These are phyloP conservation scores for Romanogobio albipinnatus DNA, from an alignment of 2,113 vertebrate species.

Conservation along the genomic window DNA sequence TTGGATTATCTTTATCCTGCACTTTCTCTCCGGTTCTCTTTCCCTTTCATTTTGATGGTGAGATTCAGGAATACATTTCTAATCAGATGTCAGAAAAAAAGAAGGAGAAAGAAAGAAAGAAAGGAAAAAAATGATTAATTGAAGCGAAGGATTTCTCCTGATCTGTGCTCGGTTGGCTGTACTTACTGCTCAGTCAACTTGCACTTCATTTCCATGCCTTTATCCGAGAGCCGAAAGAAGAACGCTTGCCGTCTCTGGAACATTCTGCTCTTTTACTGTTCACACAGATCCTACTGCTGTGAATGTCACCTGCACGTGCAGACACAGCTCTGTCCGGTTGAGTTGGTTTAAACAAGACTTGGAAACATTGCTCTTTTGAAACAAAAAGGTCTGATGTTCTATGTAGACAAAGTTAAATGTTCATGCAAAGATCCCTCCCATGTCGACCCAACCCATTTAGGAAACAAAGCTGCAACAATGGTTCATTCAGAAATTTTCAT, in stretches of 20 bases:
- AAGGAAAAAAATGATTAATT: constrained; percentile 59
- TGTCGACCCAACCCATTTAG: neutral
- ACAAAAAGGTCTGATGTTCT: neutral
- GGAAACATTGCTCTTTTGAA: neutral
- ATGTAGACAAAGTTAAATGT: neutral
- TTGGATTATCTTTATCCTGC: constrained; percentile 56
- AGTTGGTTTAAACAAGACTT: constrained; percentile 6
- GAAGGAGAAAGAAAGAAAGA: constrained; percentile 38
- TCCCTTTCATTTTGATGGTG: constrained; percentile 37
- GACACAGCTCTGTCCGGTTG: constrained; percentile 21
- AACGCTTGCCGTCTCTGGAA: constrained; percentile 46
- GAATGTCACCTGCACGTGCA: constrained; percentile 5
- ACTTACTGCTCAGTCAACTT: constrained; percentile 54
- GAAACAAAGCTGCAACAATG: neutral
- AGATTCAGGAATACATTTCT: constrained; percentile 57
- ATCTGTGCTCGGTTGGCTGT: constrained; percentile 55
- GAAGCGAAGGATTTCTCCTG: constrained; percentile 60
- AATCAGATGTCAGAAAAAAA: constrained; percentile 56
- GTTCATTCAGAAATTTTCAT: neutral
- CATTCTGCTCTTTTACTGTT: constrained; percentile 46
- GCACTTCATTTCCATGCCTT: constrained; percentile 58
- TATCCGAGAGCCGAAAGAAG: constrained; percentile 45
- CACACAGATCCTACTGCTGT: constrained; percentile 40
- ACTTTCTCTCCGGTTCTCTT: constrained; percentile 11
- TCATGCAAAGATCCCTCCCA: neutral